phyloP scores from a whole-genome alignment of 1,140 invertebrate genomes.

The Sitobion miscanthi region DNA sequence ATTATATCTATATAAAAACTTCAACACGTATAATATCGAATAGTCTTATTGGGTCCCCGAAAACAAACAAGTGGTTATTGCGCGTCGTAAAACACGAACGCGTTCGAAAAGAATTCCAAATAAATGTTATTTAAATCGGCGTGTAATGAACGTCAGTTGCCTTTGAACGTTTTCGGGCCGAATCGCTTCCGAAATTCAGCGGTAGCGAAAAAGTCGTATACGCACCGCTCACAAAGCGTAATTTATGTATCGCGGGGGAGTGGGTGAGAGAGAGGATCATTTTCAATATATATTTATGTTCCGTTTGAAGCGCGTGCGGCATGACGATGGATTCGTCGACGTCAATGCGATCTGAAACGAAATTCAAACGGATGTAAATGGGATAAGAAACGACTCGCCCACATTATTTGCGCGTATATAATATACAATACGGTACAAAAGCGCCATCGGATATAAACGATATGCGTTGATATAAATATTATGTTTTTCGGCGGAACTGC shows the following conservation, averaged over 20 bases:
- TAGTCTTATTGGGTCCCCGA: neutral
- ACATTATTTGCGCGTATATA: neutral
- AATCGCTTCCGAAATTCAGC: neutral
- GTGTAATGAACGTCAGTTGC: neutral
- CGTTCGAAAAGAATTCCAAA: neutral
- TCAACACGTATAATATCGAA: neutral
- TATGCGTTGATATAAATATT: neutral
- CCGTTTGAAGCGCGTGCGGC: neutral
- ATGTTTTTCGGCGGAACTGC: neutral
- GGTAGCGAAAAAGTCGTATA: neutral
- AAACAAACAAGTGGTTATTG: conserved; percentile 19
- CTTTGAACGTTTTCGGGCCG: neutral
- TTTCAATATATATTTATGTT: neutral
- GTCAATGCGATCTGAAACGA: neutral
- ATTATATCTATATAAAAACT: neutral
- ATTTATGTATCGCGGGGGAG: neutral
- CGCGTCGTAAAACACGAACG: neutral
- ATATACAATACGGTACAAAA: neutral
- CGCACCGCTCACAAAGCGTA: neutral
- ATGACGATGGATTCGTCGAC: neutral
- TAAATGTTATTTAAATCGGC: neutral
- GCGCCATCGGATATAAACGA: neutral
- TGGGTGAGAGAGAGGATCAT: neutral
- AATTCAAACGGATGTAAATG: neutral
- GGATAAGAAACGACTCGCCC: neutral